Percentiles rank a stretch among this genome's conserved stretches.
Evolutionary conservation across 1,140 invertebrate genomes (phyloP).

Genomic region (Phocides pigmalion): DNA sequence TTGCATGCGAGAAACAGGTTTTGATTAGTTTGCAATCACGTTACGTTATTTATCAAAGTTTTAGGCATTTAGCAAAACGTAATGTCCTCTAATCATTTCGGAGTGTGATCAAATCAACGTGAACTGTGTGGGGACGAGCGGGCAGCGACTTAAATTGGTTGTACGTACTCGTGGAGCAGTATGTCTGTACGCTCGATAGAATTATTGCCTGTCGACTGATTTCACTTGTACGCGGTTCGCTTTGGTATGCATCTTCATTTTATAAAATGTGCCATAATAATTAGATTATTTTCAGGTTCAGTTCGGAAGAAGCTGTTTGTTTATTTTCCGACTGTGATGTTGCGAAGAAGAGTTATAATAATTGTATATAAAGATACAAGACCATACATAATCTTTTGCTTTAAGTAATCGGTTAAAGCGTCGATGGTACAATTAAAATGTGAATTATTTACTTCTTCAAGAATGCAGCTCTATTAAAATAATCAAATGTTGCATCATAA

Average conservation of each 20-base stretch:
- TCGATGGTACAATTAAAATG: no score
- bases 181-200: neutral
- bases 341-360: no score
- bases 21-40: conserved; percentile 32
- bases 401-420: no score
- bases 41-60: conserved; percentile 15
- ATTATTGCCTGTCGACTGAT: neutral
- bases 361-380: no score
- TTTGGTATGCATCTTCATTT: neutral
- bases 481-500: no score
- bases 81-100: conserved; percentile 16
- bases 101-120: neutral
- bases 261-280: neutral
- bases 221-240: neutral
- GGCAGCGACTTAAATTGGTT: neutral
- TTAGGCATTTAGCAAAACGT: conserved; percentile 14
- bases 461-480: no score
- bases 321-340: no score
- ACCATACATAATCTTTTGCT: no score
- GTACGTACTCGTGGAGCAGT: neutral
- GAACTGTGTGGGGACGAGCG: neutral
- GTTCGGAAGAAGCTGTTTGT: no score
- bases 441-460: no score
- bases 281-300: conserved; percentile 1
- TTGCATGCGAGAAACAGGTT: conserved; percentile 45